Evolutionary conservation across 2,113 vertebrate species (phyloP), one percentile per base, ranked within the genome.

Genomic region (Isichthys henryi): DNA sequence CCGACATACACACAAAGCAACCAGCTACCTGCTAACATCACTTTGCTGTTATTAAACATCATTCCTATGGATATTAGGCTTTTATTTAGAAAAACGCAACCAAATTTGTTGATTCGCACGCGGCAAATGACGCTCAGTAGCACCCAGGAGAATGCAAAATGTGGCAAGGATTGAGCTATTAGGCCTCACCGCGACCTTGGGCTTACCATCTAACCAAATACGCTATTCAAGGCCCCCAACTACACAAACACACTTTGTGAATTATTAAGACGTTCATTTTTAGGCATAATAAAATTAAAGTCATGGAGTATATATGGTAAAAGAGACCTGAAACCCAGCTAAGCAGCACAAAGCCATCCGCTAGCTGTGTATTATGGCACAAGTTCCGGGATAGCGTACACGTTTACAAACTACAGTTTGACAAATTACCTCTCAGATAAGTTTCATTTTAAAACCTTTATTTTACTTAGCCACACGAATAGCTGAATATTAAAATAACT

Each of bases 181-280:
- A 92, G 92, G 92, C 92, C 92, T 91, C 91, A 85, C 46, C 77
- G 86, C 91, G 92, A 92, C 92, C 92, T 92, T 92, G 92, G 90
- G 90, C 90, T 91, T 91, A 39, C 87, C 56, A 50, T 53, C 49
- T 39, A 56, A 19, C 10, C 46, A 49, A 48, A 80, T 2, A 15
- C 15, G 35, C 21, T 39, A 31, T 39, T 53, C 46, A 35, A 50
- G 11, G 45, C 43, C 23, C 83, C 48, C 46, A 49, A 48, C 21
- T 27, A 4, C 46, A n/a, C 23, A 27, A 70, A 70, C 62, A 85
- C 83, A n/a, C 46, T n/a, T 27, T 50, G 13, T 48, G 45, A 48
- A 31, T 50, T 48, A 50, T n/a, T 48, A 86, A 15, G 50, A 50
- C 31, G 19, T 21, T 87, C 0, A 31, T 87, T 56, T 35, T 35